A percentile compares a stretch with the other conserved stretches of the same genome.
Conservation (phyloP, 2,888 invertebrate species). For the Kuschelorhynchus macadamiae region DNA sequence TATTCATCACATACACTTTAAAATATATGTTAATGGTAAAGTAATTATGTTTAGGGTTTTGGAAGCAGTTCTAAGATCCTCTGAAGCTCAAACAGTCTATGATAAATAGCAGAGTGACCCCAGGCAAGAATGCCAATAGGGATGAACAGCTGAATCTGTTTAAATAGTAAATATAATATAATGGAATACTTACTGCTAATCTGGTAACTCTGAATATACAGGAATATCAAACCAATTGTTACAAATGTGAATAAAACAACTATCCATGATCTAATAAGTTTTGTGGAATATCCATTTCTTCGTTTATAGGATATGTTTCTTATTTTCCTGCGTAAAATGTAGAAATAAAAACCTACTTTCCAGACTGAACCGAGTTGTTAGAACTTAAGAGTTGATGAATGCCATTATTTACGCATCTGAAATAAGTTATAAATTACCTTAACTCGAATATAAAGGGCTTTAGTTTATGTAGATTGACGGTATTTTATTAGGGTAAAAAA, state of each 20-base stretch:
- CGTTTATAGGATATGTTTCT: constrained; percentile 40
- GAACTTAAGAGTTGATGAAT: not conserved
- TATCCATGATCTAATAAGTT: constrained; percentile 42
- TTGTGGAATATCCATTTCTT: constrained; percentile 37
- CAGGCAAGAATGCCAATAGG: no score
- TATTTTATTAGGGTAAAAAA: no score
- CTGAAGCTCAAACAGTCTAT: no score
- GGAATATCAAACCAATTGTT: constrained; percentile 20
- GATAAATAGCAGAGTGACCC: no score
- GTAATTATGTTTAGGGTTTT: no score
- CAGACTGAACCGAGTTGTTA: not conserved
- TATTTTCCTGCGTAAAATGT: not conserved
- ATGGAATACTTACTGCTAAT: constrained; percentile 40
- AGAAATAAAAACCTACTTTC: not conserved
- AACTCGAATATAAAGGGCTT: constrained; percentile 20
- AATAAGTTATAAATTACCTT: constrained; percentile 2
- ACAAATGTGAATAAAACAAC: constrained; percentile 25
- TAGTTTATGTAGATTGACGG: constrained; percentile 14
- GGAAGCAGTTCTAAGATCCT: no score
- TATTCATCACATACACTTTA: no score
- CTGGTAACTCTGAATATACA: constrained; percentile 32
- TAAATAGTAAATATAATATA: no score
- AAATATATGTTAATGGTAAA: no score
- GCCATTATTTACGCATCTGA: not conserved
- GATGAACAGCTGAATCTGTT: no score